Percentiles rank a stretch among this genome's conserved stretches.
phyloP scores from a whole-genome alignment of 2,888 invertebrate species.

The Watsonalla cultraria region DNA sequence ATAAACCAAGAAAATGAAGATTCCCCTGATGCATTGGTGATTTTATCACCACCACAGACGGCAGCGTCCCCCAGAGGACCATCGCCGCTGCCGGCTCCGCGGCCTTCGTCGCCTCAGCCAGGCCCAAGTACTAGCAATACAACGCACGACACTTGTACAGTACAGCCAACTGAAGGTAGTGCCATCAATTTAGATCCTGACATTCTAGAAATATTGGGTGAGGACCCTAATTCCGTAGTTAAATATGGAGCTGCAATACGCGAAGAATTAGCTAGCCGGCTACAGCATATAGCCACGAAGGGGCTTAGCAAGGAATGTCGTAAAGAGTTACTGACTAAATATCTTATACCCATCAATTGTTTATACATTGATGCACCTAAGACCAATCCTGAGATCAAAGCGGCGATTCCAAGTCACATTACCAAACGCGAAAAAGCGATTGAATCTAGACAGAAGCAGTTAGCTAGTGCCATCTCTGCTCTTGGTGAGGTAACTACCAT shows the following conservation, averaged over 20 bases:
- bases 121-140: no score
- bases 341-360: conserved; percentile 17
- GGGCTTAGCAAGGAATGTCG: conserved; percentile 15
- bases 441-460: conserved; percentile 19
- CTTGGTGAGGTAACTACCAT: conserved; percentile 6
- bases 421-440: conserved; percentile 19
- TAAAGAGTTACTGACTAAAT: conserved; percentile 15
- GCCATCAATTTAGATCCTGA: no score
- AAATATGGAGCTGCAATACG: conserved; percentile 17
- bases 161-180: no score
- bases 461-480: conserved; percentile 13
- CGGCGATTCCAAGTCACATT: conserved; percentile 12
- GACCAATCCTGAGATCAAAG: conserved; percentile 21
- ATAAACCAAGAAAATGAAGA: no score
- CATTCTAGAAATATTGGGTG: background rate
- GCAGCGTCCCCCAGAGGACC: no score
- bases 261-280: conserved; percentile 14
- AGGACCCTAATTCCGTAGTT: conserved; percentile 7
- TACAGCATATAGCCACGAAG: conserved; percentile 13
- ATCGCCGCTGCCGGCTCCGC: no score
- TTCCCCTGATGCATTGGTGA: no score
- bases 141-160: no score
- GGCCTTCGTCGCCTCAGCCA: no score
- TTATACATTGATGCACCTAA: conserved; percentile 15
- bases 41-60: no score